Base-by-base conservation (phyloP, 2,797 vertebrate genomes). In the Ctenochaetus hawaiiensis region DNA sequence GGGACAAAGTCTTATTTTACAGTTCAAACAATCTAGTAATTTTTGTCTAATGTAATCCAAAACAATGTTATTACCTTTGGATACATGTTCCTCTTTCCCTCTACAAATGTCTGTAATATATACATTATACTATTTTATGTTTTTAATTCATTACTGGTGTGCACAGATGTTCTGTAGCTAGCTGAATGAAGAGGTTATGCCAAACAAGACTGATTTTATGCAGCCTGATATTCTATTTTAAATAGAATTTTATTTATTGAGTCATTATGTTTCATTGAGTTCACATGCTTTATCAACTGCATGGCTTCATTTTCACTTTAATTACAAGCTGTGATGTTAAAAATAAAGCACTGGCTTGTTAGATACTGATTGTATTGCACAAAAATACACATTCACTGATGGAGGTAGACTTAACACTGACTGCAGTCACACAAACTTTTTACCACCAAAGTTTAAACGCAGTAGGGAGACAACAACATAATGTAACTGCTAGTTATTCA, bases 221-320 rank as follows among this genome's bases (percentile, higher is more conserved):
- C 9, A 20, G 62, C 13, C 30, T 45, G 13, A 45, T 26, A 47
- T 12, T 5, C 26, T 11, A 11, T 17, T 30, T 52, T 61, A n/a
- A 61, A 52, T 53, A 53, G n/a, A 45, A 37, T 16, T 44, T n/a
- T 2, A 71, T 34, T 62, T 9, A 56, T 20, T 17, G 20, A 16
- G 13, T 56, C 7, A 2, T 62, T 52, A 37, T 34, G 37, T 66
- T 44, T 52, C 6, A 49, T 14, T 80, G 61, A 61, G 63, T 61
- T 56, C 26, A 51, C 22, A 9, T 18, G 18, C 14, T 18, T 49
- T 45, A 16, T 51, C 20, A 72, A 61, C 30, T 14, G 17, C 47
- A 20, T 53, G 14, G 52, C 59, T 44, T 73, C 12, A 51, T 65
- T 78, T 74, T 61, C 11, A 67, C 17, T 66, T 44, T 45, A 52